Conservation (phyloP, 2,888 invertebrate genomes). For the Acholoe squamosa region DNA sequence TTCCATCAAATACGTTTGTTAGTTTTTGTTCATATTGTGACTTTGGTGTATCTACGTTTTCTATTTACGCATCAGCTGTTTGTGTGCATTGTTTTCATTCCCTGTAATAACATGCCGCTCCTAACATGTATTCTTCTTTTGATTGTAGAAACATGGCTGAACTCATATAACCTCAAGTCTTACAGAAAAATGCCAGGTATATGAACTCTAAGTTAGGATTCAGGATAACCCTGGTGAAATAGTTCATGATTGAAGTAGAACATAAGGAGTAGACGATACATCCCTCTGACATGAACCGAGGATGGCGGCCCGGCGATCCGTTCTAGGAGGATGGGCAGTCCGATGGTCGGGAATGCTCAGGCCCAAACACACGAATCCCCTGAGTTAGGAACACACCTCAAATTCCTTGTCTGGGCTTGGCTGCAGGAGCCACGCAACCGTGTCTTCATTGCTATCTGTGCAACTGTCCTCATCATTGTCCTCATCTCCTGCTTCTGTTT, state of each 20-base stretch:
- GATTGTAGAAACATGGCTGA: neutral
- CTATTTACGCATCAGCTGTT: neutral
- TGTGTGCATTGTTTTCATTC: neutral
- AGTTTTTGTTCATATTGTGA: neutral
- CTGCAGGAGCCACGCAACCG: slow-evolving; percentile 54
- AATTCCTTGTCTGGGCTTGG: slow-evolving; percentile 58
- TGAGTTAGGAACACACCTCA: slow-evolving; percentile 19
- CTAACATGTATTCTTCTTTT: neutral
- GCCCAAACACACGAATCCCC: neutral
- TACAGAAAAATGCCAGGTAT: no score
- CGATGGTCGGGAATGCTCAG: neutral
- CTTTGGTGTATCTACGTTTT: neutral
- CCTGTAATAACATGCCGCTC: no score
- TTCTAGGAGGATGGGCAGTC: slow-evolving; percentile 52
- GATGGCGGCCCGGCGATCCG: slow-evolving; percentile 7
- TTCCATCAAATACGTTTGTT: neutral
- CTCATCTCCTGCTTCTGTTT: slow-evolving; percentile 53
- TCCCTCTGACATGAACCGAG: neutral
- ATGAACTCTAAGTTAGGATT: no score
- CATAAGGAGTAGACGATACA: neutral
- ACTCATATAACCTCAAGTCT: neutral
- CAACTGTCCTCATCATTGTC: slow-evolving; percentile 52
- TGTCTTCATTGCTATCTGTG: slow-evolving; percentile 55
- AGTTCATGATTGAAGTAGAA: no score
- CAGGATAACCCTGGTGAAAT: no score